Conservation (phyloP, 2,113 vertebrate species). For the Carlito syrichta region DNA sequence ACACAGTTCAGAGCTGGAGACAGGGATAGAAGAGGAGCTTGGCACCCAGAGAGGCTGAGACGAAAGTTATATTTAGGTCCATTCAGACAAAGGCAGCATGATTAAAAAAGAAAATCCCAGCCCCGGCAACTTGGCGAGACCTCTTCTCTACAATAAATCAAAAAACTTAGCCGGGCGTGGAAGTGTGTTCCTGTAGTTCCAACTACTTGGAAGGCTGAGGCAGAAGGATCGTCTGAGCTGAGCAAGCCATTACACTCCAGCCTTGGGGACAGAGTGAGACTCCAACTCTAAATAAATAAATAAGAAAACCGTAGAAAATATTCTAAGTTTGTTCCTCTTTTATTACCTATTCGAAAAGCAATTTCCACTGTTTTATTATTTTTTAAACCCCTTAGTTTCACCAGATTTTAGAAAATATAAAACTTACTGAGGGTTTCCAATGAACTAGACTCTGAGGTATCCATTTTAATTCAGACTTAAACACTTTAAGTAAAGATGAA, state of each 20-base stretch:
- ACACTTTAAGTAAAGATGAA: neutral
- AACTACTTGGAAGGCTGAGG: too few species aligned
- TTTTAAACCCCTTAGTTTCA: neutral
- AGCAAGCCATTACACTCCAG: too few species aligned
- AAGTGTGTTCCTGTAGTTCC: too few species aligned
- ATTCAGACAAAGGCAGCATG: neutral
- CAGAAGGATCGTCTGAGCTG: too few species aligned
- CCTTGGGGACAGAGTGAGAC: too few species aligned
- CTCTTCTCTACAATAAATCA: too few species aligned
- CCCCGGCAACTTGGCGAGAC: too few species aligned
- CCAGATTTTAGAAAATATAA: neutral
- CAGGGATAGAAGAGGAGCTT: neutral
- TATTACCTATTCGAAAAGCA: neutral
- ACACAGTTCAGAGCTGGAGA: neutral
- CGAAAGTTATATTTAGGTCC: neutral
- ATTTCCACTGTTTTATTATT: neutral
- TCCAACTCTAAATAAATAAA: too few species aligned
- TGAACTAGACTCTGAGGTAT: neutral
- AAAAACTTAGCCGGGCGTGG: too few species aligned
- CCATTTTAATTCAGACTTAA: neutral
- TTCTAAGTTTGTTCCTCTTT: neutral
- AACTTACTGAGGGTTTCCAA: neutral
- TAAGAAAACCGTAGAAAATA: neutral
- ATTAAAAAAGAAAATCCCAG: too few species aligned
- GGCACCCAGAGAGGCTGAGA: neutral